Percentiles rank a stretch among this genome's conserved stretches.
Evolutionary conservation across 2,113 vertebrate genomes (phyloP).

Genomic region (Stercorarius parasiticus): DNA sequence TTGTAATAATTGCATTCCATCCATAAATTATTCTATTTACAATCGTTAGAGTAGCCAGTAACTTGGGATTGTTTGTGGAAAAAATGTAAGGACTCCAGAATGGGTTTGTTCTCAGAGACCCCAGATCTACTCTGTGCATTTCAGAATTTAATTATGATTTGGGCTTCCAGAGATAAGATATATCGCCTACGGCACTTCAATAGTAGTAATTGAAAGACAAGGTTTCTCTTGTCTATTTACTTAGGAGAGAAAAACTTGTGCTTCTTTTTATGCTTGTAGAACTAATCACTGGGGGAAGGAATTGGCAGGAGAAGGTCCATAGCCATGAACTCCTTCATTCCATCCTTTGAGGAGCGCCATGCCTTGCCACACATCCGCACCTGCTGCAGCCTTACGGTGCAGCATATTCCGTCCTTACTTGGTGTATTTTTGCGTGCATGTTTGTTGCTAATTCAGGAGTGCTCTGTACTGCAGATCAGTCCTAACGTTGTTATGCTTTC

Average conservation of each 20-base stretch:
- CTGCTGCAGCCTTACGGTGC: fast-evolving
- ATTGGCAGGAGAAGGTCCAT: not conserved
- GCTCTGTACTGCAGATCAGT: not conserved
- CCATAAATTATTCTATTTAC: not conserved
- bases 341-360: not conserved
- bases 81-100: not conserved
- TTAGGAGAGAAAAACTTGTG: not conserved
- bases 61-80: not conserved
- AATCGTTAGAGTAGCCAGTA: not conserved
- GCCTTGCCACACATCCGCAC: fast-evolving
- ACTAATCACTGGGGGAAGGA: not conserved
- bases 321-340: not conserved
- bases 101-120: not conserved
- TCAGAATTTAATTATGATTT: not conserved
- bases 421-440: not conserved
- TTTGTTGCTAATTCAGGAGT: not conserved
- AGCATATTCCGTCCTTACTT: not conserved
- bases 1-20: not conserved
- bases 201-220: too few relatives aligned
- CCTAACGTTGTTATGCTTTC: not conserved
- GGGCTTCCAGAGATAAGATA: not conserved
- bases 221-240: not conserved
- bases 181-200: not conserved
- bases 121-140: not conserved
- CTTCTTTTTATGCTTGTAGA: not conserved